Conservation (phyloP, 2,113 vertebrate genomes). For the human (Homo sapiens) region GRCh38 chr13:76536501-76537000, state of each 20-base stretch:
- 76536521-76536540: neutral
- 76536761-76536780: neutral
- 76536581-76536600: neutral
- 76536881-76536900: no score
- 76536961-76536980: no score
- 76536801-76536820: neutral
- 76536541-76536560: neutral
- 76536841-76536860: neutral
- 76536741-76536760: slow-evolving; percentile 40
- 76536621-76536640: neutral
- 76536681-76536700: neutral
- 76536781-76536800: neutral
- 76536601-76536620: neutral
- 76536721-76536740: neutral
- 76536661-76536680: neutral
- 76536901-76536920: no score
- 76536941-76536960: no score
- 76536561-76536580: neutral
- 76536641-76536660: slow-evolving; percentile 27
- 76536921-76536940: no score
- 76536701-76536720: slow-evolving; percentile 36
- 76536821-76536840: neutral
- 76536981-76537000: no score
- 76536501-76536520: neutral
- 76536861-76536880: no score